Conservation (phyloP, 2,113 vertebrate genomes). For the Andinoacara biseriatus region DNA sequence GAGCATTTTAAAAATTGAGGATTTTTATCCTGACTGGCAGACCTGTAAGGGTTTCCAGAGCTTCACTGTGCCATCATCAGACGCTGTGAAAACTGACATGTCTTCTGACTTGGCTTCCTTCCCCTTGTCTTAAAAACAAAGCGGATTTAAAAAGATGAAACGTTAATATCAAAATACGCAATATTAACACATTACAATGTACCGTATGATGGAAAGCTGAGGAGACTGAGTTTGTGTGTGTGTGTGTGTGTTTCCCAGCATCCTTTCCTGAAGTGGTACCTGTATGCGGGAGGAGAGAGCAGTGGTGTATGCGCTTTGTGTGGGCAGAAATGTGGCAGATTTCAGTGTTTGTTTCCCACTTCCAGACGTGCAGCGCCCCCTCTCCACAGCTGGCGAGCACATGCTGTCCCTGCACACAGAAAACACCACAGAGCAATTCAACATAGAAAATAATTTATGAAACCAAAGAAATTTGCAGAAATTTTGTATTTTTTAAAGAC, state of each 20-base stretch:
- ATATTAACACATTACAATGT: too few relatives aligned
- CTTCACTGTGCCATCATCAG: slow-evolving; percentile 77
- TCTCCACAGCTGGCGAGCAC: slow-evolving; percentile 80
- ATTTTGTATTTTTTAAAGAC: too few relatives aligned
- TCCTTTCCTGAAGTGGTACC: slow-evolving; percentile 37
- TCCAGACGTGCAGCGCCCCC: slow-evolving; percentile 86
- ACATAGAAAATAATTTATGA: not conserved
- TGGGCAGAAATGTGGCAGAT: slow-evolving; percentile 85
- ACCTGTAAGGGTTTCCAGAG: slow-evolving; percentile 83
- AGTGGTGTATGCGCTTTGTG: slow-evolving; percentile 78
- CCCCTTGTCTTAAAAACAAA: slow-evolving; percentile 44
- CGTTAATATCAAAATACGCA: not conserved
- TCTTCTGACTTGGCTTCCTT: slow-evolving; percentile 49
- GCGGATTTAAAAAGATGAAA: not conserved
- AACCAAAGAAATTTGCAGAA: not conserved
- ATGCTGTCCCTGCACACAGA: slow-evolving; percentile 75
- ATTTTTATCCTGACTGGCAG: not conserved
- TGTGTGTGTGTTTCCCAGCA: not conserved
- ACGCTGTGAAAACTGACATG: slow-evolving; percentile 74
- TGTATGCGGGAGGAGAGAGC: slow-evolving; percentile 47
- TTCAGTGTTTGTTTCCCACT: slow-evolving; percentile 77
- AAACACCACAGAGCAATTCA: not conserved
- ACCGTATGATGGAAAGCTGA: not conserved
- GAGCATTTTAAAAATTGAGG: not conserved
- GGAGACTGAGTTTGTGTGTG: not conserved